Conservation (phyloP, 2,888 invertebrate genomes). For the Drosophila bunnanda region DNA sequence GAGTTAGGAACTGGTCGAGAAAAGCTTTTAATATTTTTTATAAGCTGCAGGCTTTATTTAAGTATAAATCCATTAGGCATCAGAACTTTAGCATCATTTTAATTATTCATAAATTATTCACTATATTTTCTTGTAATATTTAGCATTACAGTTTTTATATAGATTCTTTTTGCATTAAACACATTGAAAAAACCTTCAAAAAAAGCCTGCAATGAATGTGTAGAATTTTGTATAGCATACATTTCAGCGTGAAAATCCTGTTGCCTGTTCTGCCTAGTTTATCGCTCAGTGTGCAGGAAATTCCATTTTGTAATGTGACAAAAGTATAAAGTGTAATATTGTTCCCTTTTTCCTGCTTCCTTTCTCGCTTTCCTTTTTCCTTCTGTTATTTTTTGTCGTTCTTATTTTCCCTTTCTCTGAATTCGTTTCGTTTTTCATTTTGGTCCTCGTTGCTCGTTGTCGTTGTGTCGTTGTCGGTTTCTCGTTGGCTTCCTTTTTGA, state of each 20-base stretch:
- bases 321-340: constrained; percentile 80
- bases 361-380: not conserved
- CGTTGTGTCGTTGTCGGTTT: constrained; percentile 42
- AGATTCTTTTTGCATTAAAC: no score
- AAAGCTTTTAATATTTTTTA: not conserved
- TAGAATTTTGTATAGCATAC: no score
- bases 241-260: no score
- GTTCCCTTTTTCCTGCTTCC: constrained; percentile 50
- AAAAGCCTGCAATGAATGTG: no score
- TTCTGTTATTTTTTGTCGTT: constrained; percentile 2
- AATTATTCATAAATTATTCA: not conserved
- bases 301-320: constrained; percentile 78
- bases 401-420: constrained; percentile 49
- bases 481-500: constrained; percentile 70
- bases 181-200: no score
- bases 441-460: constrained; percentile 30
- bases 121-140: not conserved
- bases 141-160: not conserved
- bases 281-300: constrained; percentile 41
- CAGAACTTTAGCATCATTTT: not conserved
- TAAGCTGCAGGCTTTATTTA: not conserved
- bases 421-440: constrained; percentile 68
- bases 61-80: not conserved
- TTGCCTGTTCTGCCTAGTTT: no score
- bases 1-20: no score